Evolutionary conservation across 2,888 invertebrate species (phyloP).

Genomic region (Machimus atricapillus): DNA sequence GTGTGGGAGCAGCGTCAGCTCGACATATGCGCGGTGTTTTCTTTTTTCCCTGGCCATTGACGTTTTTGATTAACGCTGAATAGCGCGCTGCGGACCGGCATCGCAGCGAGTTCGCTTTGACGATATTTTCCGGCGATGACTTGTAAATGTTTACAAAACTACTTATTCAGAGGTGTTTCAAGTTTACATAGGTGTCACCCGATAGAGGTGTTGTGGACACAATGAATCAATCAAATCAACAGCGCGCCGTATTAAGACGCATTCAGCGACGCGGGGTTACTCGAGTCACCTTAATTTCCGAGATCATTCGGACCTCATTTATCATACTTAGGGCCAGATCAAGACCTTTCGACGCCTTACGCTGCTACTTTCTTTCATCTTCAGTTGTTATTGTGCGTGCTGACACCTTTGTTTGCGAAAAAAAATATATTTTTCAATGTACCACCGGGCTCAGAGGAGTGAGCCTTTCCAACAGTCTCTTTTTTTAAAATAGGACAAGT

Average conservation of each 20-base stretch:
- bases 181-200: slow-evolving; percentile 19
- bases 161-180: slow-evolving; percentile 17
- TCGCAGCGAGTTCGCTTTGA: background rate
- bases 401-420: background rate
- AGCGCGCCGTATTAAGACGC: slow-evolving; percentile 1
- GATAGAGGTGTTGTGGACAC: slow-evolving; percentile 12
- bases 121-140: slow-evolving; percentile 25
- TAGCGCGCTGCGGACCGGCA: background rate
- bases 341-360: slow-evolving; percentile 9
- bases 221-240: slow-evolving; percentile 31
- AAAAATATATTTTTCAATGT: background rate
- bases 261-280: background rate
- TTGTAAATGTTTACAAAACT: slow-evolving; percentile 21
- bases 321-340: slow-evolving; percentile 7
- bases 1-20: background rate
- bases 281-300: background rate
- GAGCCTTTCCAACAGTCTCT: background rate
- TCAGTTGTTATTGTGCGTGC: background rate
- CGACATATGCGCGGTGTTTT: background rate
- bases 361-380: slow-evolving; percentile 14
- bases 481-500: background rate
- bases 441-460: background rate
- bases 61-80: slow-evolving; percentile 18
- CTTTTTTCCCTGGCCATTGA: slow-evolving; percentile 6
- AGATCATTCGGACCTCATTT: slow-evolving; percentile 3